Evolutionary conservation across 2,888 invertebrate genomes (phyloP), one percentile per base, ranked within the genome.

Genomic region (Pammene aurita): DNA sequence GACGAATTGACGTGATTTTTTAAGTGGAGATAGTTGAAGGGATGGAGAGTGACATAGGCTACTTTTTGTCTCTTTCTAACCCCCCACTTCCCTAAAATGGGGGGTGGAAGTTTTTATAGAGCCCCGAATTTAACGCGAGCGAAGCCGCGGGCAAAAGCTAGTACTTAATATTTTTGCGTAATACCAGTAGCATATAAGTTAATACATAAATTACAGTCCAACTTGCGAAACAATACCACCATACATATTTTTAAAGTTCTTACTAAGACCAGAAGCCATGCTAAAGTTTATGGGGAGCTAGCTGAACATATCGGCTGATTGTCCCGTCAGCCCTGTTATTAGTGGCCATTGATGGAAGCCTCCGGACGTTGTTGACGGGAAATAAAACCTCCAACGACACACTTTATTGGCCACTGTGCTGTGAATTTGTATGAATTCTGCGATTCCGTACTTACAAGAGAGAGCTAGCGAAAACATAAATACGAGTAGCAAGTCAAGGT

Each of bases 181-280:
- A 2, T 9, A 7, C 9, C 16, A 48, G 48, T 44, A 44, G 48
- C 7, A 6, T 13, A 50, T 5, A 7, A 26, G 13, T 26, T 16
- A 26, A 57, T 5, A n/a, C 14, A 42, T 34, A 44, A 58, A 41
- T 34, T 41, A 26, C 13, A 18, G 2, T 7, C 38, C 13, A 18
- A 13, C 52, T 41, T 46, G 13, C 38, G 35, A 9, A 52, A 62
- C 41, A 62, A 62, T 52, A 46, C 35, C n/a, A 14, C 35, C 52
- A 11, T n/a, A 44, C 44, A 13, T 44, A 14, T 6, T 11, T 58
- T 57, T 57, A 42, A 16, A 44, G 34, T 54, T 56, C 44, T 52
- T 52, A 34, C 41, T 26, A 71, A 68, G 54, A 71, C 71, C 76
- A 74, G 74, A 75, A 73, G 75, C 76, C 52, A 41, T 14, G 16